Conservation (phyloP, 92 coral and sea anemone genomes). For the Pocillopora grandis region DNA sequence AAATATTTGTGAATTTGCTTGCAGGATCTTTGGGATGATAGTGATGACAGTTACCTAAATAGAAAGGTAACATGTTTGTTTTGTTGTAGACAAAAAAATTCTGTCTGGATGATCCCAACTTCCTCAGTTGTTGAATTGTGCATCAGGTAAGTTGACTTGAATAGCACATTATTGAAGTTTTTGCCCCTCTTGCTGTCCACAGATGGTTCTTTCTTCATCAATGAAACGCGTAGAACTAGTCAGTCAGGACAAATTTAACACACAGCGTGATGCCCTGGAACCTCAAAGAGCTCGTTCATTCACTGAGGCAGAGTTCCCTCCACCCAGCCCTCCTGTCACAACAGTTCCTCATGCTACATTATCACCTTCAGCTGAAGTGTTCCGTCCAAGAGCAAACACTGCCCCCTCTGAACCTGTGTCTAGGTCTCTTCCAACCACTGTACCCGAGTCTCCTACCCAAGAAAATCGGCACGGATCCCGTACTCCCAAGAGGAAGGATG, state of each 20-base stretch:
- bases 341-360: slow-evolving; percentile 66
- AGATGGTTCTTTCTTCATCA: slow-evolving; percentile 96
- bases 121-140: background rate
- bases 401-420: slow-evolving; percentile 77
- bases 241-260: slow-evolving; percentile 85
- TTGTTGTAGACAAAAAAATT: no score
- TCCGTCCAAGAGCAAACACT: slow-evolving; percentile 94
- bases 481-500: slow-evolving; percentile 95
- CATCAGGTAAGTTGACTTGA: background rate
- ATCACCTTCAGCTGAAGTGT: slow-evolving; percentile 97
- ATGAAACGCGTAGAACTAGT: slow-evolving; percentile 95
- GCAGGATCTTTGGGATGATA: slow-evolving; percentile 98
- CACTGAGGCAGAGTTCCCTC: slow-evolving; percentile 63
- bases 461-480: slow-evolving; percentile 85
- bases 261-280: slow-evolving; percentile 83
- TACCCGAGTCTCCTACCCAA: slow-evolving; percentile 76
- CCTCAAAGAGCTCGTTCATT: slow-evolving; percentile 74
- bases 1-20: background rate
- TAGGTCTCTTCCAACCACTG: slow-evolving; percentile 86
- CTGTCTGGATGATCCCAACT: no score
- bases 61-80: slow-evolving; percentile 68
- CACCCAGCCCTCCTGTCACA: slow-evolving; percentile 44
- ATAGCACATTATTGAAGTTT: background rate
- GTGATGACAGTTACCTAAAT: slow-evolving; percentile 90
- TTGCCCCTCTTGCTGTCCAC: background rate